Evolutionary conservation across 2,113 vertebrate species (phyloP).

Genomic region (Climacteris rufus): DNA sequence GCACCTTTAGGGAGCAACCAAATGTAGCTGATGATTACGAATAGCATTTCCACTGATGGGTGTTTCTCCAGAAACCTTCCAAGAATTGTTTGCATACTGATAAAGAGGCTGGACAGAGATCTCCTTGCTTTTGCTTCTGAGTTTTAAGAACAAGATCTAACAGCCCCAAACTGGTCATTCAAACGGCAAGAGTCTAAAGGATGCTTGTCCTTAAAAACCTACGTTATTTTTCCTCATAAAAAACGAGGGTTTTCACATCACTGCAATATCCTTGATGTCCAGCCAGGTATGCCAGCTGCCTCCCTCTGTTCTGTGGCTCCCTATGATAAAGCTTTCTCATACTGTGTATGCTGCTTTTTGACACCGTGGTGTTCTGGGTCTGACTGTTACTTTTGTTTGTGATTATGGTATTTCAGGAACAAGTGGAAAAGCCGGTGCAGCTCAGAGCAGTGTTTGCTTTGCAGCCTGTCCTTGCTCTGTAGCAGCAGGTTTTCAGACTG

Average conservation of each 20-base stretch:
- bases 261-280: not conserved
- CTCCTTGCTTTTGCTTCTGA: not conserved
- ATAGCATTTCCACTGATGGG: not conserved
- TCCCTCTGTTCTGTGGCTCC: not conserved
- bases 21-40: not conserved
- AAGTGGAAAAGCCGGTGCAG: not conserved
- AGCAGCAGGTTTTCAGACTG: not conserved
- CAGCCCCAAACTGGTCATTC: not conserved
- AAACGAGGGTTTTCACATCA: not conserved
- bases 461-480: not conserved
- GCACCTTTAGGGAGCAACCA: not conserved
- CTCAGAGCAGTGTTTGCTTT: not conserved
- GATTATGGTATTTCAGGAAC: not conserved
- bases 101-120: not conserved
- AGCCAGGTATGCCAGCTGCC: not conserved
- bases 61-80: constrained; percentile 33
- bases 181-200: not conserved
- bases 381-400: not conserved
- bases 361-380: not conserved
- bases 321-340: not conserved
- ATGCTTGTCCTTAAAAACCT: not conserved
- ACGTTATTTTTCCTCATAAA: not conserved
- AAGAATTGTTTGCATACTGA: constrained; percentile 29
- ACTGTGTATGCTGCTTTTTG: not conserved
- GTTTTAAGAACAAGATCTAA: not conserved